Base-by-base conservation (phyloP, 2,797 vertebrate genomes). In the Lycodopsis pacificus region DNA sequence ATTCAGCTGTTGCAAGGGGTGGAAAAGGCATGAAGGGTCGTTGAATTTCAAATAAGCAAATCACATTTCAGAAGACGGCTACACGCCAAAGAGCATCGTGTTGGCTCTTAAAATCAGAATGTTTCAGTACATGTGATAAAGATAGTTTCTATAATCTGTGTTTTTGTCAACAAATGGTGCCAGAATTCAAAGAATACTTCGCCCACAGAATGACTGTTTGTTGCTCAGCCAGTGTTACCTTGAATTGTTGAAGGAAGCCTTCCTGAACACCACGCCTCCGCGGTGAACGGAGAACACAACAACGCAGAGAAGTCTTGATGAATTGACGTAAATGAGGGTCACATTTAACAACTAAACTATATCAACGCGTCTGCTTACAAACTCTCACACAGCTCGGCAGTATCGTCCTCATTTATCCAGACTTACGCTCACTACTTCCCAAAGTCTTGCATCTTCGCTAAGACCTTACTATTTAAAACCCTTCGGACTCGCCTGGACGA, bases 11-110 rank as follows among this genome's bases (percentile, higher is more conserved):
- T 81, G 38, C 22, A 67, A 44, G 17, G 2, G 40, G 27, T 74
- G 46, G 65, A 64, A 25, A 69, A 67, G 48, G 54, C 40, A 65
- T 63, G 42, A 77, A 75, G 59, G 46, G 46, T 12, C 46, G 40
- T 44, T 64, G 13, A 20, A 69, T 76, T 36, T 65, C 34, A 56
- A 64, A 51, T 20, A 9, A 34, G 11, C 25, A 25, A 68, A 65
- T 71, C 53, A 36, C 30, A 62, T 34, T 71, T 17, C 2, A 62
- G 51, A 56, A 30, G 58, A n/a, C 12, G 30, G 9, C 25, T 25
- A 20, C 11, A n/a, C 13, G 30, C 22, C 15, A 40, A 15, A n/a
- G 22, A 71, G 10, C 36, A n/a, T 2, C 6, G 4, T 27, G n/a
- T 27, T 25, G 42, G 20, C 40, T 22, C 56, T 27, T 42, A 49